Evolutionary conservation across 2,888 invertebrate species (phyloP).

Genomic region (Dichetophora obliterata): DNA sequence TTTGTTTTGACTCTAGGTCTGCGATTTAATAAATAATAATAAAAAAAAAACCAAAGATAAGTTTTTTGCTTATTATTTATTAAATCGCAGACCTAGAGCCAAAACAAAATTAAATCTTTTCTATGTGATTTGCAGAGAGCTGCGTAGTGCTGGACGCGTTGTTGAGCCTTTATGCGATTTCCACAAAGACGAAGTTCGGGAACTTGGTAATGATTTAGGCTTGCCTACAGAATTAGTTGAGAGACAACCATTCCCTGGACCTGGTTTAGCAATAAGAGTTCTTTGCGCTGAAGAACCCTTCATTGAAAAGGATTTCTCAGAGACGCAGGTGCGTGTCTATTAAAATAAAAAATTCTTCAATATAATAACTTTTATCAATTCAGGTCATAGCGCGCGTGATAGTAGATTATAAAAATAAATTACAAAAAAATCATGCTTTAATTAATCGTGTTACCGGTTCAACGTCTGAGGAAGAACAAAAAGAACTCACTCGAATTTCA

Average conservation of each 20-base stretch:
- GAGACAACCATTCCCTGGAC: constrained; percentile 98
- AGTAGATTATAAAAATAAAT: constrained; percentile 92
- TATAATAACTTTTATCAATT: neutral
- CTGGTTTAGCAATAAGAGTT: constrained; percentile 96
- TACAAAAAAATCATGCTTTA: constrained; percentile 92
- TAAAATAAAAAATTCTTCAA: neutral
- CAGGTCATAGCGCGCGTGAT: constrained; percentile 93
- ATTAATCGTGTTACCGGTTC: constrained; percentile 88
- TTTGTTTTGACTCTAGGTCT: no score
- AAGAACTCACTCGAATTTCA: constrained; percentile 80
- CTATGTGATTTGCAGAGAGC: constrained; percentile 70
- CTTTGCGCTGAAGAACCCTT: constrained; percentile 96
- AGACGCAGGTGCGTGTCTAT: constrained; percentile 80
- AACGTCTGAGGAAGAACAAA: constrained; percentile 81
- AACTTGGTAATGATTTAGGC: constrained; percentile 90
- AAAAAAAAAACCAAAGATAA: no score
- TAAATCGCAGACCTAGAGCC: no score
- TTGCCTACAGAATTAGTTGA: constrained; percentile 88
- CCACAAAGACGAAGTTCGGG: constrained; percentile 97
- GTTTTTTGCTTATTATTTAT: no score
- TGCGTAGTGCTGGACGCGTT: constrained; percentile 84
- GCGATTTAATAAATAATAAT: no score
- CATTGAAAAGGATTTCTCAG: constrained; percentile 94
- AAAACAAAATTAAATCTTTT: neutral
- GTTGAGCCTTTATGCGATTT: constrained; percentile 99